These are phyloP conservation scores for Clarias platycephalus DNA, from an alignment of 2,797 vertebrate species.

Conservation along the genomic window DNA sequence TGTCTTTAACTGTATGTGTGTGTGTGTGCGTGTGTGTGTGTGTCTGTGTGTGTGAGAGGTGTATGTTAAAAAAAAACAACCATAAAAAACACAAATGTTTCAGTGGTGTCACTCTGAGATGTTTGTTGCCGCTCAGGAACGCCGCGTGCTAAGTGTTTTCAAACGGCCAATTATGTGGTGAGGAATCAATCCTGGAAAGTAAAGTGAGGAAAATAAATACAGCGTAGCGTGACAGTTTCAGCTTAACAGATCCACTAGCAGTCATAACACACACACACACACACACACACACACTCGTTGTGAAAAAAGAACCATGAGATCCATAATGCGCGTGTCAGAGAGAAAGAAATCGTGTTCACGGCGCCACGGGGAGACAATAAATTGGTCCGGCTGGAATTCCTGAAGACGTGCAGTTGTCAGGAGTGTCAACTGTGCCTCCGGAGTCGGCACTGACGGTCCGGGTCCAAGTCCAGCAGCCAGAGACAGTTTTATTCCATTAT, in stretches of 20 bases:
- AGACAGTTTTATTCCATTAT: constrained; percentile 18
- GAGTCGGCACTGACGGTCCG: constrained; percentile 1
- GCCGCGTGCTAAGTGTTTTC: background rate
- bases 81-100: background rate
- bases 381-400: constrained; percentile 29
- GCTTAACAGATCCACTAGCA: constrained; percentile 19
- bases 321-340: constrained; percentile 8
- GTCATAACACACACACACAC: background rate
- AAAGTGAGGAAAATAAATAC: constrained; percentile 2
- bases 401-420: constrained; percentile 25
- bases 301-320: constrained; percentile 8
- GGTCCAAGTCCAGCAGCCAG: background rate
- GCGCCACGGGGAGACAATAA: constrained; percentile 15
- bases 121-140: background rate
- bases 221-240: constrained; percentile 1
- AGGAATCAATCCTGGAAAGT: constrained; percentile 10
- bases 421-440: constrained; percentile 26
- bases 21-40: too few species aligned
- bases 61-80: background rate
- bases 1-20: background rate
- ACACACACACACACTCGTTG: background rate
- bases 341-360: constrained; percentile 6
- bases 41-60: background rate
- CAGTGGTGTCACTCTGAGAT: background rate
- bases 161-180: constrained; percentile 8